Evolutionary conservation across 2,888 invertebrate genomes (phyloP).

Genomic region (Xylota segnis): DNA sequence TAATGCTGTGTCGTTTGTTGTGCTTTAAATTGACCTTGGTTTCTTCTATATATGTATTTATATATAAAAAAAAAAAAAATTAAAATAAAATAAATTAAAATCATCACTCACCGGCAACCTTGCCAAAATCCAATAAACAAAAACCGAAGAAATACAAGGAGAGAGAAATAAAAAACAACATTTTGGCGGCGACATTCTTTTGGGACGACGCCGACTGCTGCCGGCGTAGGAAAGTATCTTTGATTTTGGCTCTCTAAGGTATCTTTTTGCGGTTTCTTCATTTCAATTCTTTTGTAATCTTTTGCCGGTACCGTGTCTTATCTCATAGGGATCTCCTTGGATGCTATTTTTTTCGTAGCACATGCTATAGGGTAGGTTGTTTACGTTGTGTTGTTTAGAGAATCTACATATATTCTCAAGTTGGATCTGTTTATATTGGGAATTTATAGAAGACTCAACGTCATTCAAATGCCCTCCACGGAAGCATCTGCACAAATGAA

Average conservation of each 20-base stretch:
- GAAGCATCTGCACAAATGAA: no score
- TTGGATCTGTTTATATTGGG: no score
- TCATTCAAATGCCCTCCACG: no score
- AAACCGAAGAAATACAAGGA: conserved; percentile 18
- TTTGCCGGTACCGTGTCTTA: conserved; percentile 10
- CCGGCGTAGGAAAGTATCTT: neutral
- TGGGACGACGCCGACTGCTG: neutral
- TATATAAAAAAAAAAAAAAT: conserved; percentile 17
- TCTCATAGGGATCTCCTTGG: neutral
- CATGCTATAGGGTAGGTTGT: neutral
- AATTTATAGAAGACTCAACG: no score
- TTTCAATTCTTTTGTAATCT: conserved; percentile 13
- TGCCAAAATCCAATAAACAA: conserved; percentile 37
- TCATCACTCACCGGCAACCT: conserved; percentile 37
- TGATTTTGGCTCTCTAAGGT: conserved; percentile 12
- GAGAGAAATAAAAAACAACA: neutral
- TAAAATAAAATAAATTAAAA: conserved; percentile 27
- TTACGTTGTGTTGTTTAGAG: neutral
- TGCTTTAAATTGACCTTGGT: conserved; percentile 15
- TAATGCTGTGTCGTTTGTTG: neutral
- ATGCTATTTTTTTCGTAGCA: neutral
- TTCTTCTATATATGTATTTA: neutral
- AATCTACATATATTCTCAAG: no score
- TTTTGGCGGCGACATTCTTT: conserved; percentile 29
- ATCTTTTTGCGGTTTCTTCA: neutral